Conservation (phyloP, 2,797 vertebrate genomes). For the Xiphophorus birchmanni region DNA sequence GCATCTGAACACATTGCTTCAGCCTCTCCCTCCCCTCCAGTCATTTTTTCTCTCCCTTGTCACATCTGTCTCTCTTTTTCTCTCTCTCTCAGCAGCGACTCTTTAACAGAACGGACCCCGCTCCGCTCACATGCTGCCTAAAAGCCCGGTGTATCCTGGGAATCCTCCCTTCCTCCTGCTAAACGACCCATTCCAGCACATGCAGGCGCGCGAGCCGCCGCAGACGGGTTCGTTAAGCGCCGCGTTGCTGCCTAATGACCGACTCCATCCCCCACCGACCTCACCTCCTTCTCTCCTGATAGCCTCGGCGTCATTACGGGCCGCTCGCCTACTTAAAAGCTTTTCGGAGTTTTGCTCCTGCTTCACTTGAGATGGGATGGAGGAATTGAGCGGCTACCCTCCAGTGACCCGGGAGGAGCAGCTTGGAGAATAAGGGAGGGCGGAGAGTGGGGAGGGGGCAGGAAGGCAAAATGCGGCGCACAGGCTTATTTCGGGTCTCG, state of each 20-base stretch:
- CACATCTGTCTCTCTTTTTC: slow-evolving; percentile 6
- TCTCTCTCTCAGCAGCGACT: slow-evolving; percentile 50
- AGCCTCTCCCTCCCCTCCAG: slow-evolving; percentile 29
- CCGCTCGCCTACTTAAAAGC: slow-evolving; percentile 68
- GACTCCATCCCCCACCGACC: slow-evolving; percentile 43
- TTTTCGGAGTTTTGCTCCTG: slow-evolving; percentile 66
- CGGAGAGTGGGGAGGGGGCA: background rate
- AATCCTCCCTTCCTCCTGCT: slow-evolving; percentile 40
- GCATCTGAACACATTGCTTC: slow-evolving; percentile 42
- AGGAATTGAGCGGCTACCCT: slow-evolving; percentile 35
- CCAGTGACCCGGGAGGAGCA: slow-evolving; percentile 39
- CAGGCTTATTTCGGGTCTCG: slow-evolving; percentile 5
- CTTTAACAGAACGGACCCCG: slow-evolving; percentile 19
- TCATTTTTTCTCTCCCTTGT: slow-evolving; percentile 11
- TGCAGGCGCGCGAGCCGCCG: slow-evolving; percentile 17
- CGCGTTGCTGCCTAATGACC: slow-evolving; percentile 56
- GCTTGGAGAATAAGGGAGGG: background rate
- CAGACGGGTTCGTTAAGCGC: slow-evolving; percentile 24
- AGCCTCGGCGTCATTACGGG: slow-evolving; percentile 60
- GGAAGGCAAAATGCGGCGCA: background rate
- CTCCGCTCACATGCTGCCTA: slow-evolving; percentile 58
- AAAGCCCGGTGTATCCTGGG: slow-evolving; percentile 68
- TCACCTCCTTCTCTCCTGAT: slow-evolving; percentile 55
- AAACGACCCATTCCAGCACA: slow-evolving; percentile 20
- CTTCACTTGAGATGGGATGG: slow-evolving; percentile 57